Evolutionary conservation across 2,797 vertebrate genomes (phyloP), one percentile per base, ranked within the genome.

Genomic region (Okamejei kenojei): DNA sequence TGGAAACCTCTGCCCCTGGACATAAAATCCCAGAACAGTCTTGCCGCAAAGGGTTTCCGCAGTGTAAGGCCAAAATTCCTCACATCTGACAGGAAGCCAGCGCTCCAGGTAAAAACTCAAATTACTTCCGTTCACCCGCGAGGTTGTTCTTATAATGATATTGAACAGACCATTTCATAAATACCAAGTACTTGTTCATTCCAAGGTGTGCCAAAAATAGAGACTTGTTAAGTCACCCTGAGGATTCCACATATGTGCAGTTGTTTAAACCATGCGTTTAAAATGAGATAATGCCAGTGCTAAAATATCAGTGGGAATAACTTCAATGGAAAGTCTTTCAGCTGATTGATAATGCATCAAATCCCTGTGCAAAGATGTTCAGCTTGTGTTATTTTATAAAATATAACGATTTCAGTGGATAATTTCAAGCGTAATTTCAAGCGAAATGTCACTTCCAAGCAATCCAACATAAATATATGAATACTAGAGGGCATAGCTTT

Each of bases 31-130:
- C 84, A 88, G 21, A 88, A 68, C 61, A 88, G 61, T 88, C 61
- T 88, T 17, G 61, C 84, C 0, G 61, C 84, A 88, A 88, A 88
- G 10, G 84, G 84, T 21, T 88, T 88, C n/a, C 84, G 61, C n/a
- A 88, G 84, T 10, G 84, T 88, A 19, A 68, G 61, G 68, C 84
- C 84, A 68, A 88, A 88, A 21, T 88, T 88, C 63, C 84, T 88
- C 68, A 35, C 7, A 65, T 21, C 61, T 68, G n/a, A 7, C 84
- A 88, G 15, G 21, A 88, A 88, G 32, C n/a, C 84, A 35, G 17
- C 84, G 21, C 11, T 68, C n/a, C 61, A 88, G 84, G 84, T 88
- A 88, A 88, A 88, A 88, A 88, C 29, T 32, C 7, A 29, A 65
- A 65, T 17, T 7, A 65, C 13, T 63, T 88, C 15, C 3, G 15